phyloP scores from a whole-genome alignment of 2,888 invertebrate genomes.

The Gandaritis pyraliata region DNA sequence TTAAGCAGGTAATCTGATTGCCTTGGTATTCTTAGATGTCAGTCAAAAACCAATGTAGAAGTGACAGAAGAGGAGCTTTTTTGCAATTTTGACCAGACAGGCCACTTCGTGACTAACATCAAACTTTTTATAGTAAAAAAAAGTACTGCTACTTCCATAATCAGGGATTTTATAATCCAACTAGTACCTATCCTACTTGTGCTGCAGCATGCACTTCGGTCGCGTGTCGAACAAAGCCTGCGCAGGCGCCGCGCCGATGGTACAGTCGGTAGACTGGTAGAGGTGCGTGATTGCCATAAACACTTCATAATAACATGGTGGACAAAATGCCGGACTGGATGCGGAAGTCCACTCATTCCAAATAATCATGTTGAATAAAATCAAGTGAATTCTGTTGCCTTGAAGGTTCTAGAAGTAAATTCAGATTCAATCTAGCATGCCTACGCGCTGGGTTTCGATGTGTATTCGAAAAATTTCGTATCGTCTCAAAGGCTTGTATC shows the following conservation, averaged over 20 bases:
- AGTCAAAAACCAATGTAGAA: too few relatives aligned
- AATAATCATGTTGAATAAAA: too few relatives aligned
- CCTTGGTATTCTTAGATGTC: too few relatives aligned
- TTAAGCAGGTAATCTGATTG: too few relatives aligned
- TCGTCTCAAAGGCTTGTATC: not conserved
- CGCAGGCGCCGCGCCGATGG: conserved; percentile 5
- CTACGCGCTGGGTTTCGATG: too few relatives aligned
- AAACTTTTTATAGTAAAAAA: too few relatives aligned
- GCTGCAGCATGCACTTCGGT: not conserved
- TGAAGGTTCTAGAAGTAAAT: too few relatives aligned
- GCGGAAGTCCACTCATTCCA: not conserved
- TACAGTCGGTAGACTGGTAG: not conserved
- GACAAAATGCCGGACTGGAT: not conserved
- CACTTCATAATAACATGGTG: conserved; percentile 2
- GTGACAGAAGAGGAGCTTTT: too few relatives aligned
- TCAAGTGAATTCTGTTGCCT: too few relatives aligned
- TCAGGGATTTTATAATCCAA: not conserved
- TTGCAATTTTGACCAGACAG: too few relatives aligned
- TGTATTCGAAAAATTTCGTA: not conserved
- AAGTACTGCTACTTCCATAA: not conserved
- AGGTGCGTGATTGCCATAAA: not conserved
- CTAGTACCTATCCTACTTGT: not conserved
- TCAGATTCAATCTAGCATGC: too few relatives aligned
- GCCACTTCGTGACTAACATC: too few relatives aligned
- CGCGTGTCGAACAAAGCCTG: not conserved